These are phyloP conservation scores for Pegoplata infirma DNA, from an alignment of 2,888 invertebrate genomes.

Conservation along the genomic window DNA sequence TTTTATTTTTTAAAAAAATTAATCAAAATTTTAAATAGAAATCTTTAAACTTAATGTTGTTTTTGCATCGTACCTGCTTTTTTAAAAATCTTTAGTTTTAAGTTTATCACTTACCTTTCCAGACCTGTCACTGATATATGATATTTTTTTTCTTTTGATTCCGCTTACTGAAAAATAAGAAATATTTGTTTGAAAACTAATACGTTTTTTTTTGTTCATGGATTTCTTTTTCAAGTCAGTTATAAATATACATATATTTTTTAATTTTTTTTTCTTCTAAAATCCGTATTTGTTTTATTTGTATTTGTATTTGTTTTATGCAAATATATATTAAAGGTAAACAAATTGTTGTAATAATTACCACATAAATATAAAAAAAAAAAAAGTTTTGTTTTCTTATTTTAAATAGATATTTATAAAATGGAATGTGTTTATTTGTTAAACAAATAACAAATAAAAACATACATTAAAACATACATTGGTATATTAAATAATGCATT, in stretches of 20 bases:
- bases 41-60: too few species aligned
- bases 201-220: too few species aligned
- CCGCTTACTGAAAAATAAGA: too few species aligned
- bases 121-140: too few species aligned
- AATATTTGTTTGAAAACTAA: neutral
- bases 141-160: too few species aligned
- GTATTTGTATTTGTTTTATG: too few species aligned
- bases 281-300: conserved; percentile 38
- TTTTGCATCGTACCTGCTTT: too few species aligned
- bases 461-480: neutral
- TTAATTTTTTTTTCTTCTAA: neutral
- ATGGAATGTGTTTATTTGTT: conserved; percentile 54
- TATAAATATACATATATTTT: neutral
- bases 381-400: neutral
- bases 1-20: too few species aligned
- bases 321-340: conserved; percentile 24
- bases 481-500: conserved; percentile 44
- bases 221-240: neutral
- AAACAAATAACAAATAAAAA: conserved; percentile 44
- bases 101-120: too few species aligned
- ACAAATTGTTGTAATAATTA: conserved; percentile 57
- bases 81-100: too few species aligned
- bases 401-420: conserved; percentile 32
- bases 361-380: conserved; percentile 32
- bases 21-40: too few species aligned